Conservation (phyloP, 2,797 vertebrate species). For the Eutrigla gurnardus region DNA sequence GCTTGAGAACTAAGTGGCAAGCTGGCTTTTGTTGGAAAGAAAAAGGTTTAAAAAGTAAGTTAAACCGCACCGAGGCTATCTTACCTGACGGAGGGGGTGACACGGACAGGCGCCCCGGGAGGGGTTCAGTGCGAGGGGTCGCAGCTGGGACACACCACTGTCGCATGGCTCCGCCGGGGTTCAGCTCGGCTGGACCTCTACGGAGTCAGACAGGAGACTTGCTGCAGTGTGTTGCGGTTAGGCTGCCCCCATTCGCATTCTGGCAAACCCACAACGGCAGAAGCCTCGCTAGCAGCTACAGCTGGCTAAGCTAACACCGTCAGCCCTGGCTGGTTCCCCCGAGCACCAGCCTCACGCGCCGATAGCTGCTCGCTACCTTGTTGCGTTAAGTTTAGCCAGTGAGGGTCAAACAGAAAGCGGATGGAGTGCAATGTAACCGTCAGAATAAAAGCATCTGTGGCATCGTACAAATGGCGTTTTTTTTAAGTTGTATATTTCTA, state of each 20-base stretch:
- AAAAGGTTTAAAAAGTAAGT: not conserved
- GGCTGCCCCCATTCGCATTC: slow-evolving; percentile 57
- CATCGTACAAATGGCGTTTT: not conserved
- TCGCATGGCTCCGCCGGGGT: slow-evolving; percentile 83
- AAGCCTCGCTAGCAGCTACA: slow-evolving; percentile 48
- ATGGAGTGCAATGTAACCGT: not conserved
- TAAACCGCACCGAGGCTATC: not conserved
- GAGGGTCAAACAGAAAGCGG: rapidly evolving
- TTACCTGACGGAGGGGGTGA: slow-evolving; percentile 84
- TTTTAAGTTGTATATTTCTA: too few relatives aligned
- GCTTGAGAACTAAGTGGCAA: not conserved
- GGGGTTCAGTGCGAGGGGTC: slow-evolving; percentile 84
- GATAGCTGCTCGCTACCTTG: slow-evolving; percentile 18
- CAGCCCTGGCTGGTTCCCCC: slow-evolving; percentile 50
- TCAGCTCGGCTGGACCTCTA: slow-evolving; percentile 75
- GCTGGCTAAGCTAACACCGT: slow-evolving; percentile 64
- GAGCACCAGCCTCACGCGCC: slow-evolving; percentile 44
- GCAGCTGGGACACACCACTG: slow-evolving; percentile 87
- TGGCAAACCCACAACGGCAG: slow-evolving; percentile 51
- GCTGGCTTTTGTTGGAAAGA: not conserved
- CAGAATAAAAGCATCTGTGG: slow-evolving; percentile 38
- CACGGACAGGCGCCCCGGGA: slow-evolving; percentile 82
- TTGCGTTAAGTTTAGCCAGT: slow-evolving; percentile 9
- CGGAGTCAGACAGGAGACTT: slow-evolving; percentile 51
- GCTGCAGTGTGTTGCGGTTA: slow-evolving; percentile 70